Evolutionary conservation across 2,113 vertebrate genomes (phyloP).

Genomic region (Menidia beryllina): DNA sequence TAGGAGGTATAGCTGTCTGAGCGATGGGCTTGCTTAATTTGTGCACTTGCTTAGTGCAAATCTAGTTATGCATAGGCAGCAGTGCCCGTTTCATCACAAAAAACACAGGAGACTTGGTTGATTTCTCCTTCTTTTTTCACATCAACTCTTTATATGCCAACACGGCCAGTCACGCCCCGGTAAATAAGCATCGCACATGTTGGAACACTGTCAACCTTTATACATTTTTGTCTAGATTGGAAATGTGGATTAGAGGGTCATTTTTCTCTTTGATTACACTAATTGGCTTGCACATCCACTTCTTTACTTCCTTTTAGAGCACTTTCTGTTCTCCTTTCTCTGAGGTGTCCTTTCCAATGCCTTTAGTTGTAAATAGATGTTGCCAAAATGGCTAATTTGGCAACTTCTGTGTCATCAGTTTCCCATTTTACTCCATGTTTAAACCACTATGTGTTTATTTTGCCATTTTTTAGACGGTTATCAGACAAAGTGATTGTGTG

Average conservation of each 20-base stretch:
- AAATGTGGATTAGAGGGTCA: conserved; percentile 60
- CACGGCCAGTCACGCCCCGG: conserved; percentile 66
- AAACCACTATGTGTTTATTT: conserved; percentile 34
- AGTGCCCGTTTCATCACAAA: conserved; percentile 73
- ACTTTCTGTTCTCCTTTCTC: conserved; percentile 43
- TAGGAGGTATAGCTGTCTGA: conserved; percentile 67
- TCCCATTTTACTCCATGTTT: conserved; percentile 31
- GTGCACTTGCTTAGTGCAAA: conserved; percentile 69
- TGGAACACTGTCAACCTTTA: conserved; percentile 78
- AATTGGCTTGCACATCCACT: conserved; percentile 72
- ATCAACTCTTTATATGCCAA: conserved; percentile 66
- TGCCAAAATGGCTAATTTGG: conserved; percentile 62
- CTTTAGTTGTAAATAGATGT: conserved; percentile 59
- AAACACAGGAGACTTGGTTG: conserved; percentile 66
- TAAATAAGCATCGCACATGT: conserved; percentile 81
- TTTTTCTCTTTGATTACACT: conserved; percentile 78
- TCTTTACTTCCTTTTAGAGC: conserved; percentile 32
- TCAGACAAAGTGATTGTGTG: conserved; percentile 25
- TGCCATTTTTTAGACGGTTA: conserved; percentile 20
- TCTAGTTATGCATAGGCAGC: conserved; percentile 70
- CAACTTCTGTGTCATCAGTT: conserved; percentile 43
- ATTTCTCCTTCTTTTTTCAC: conserved; percentile 64
- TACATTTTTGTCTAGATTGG: conserved; percentile 53
- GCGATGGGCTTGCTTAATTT: conserved; percentile 73
- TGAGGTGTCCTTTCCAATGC: conserved; percentile 29